These are phyloP conservation scores for Synergus gifuensis DNA, from an alignment of 2,888 invertebrate species.

Conservation along the genomic window DNA sequence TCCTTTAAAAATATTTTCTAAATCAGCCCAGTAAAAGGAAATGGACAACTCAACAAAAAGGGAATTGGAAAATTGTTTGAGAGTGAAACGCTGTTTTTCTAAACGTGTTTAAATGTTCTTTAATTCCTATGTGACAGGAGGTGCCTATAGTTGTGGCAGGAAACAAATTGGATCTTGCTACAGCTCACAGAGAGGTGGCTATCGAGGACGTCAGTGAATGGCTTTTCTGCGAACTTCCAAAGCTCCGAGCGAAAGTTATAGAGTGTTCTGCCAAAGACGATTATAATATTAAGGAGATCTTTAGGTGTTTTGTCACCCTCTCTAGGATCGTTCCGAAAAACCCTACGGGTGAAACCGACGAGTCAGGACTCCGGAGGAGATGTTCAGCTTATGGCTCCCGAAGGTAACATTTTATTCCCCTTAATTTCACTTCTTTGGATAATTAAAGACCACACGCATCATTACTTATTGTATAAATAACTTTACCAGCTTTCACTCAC, in stretches of 20 bases:
- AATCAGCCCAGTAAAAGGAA: background rate
- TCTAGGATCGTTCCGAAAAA: constrained; percentile 84
- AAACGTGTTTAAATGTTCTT: constrained; percentile 6
- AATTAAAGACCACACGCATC: background rate
- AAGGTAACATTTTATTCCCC: constrained; percentile 63
- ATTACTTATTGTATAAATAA: background rate
- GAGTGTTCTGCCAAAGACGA: constrained; percentile 90
- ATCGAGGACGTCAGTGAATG: constrained; percentile 90
- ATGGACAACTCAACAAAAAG: background rate
- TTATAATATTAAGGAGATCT: constrained; percentile 88
- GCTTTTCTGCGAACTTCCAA: constrained; percentile 88
- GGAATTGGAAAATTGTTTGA: background rate
- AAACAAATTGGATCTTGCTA: constrained; percentile 89
- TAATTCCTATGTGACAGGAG: constrained; percentile 79
- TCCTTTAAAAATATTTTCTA: background rate
- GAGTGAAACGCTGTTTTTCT: background rate
- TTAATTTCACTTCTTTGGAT: background rate
- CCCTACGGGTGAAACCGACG: constrained; percentile 79
- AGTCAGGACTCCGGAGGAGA: constrained; percentile 84
- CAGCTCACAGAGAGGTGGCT: constrained; percentile 85
- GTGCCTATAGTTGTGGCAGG: constrained; percentile 93
- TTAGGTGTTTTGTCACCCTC: constrained; percentile 87
- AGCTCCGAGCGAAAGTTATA: constrained; percentile 86
- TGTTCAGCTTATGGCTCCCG: constrained; percentile 85
- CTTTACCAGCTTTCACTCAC: background rate